Conservation (phyloP, 2,888 invertebrate genomes). For the Watsonalla binaria region DNA sequence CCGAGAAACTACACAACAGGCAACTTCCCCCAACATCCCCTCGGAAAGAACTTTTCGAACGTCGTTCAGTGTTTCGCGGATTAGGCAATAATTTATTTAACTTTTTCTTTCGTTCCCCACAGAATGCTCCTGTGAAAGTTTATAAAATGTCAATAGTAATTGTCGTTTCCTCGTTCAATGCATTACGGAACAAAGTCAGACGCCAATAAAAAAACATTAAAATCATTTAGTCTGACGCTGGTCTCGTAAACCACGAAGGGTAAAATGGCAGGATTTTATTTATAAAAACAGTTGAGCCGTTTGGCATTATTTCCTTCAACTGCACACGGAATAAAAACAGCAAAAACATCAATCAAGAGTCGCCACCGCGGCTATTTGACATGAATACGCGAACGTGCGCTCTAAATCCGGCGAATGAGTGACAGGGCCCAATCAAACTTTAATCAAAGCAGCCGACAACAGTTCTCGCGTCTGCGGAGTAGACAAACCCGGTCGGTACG, state of each 20-base stretch:
- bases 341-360: conserved; percentile 19
- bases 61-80: conserved; percentile 42
- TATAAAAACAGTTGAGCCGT: neutral
- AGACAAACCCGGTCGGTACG: conserved; percentile 46
- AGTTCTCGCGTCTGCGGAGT: conserved; percentile 48
- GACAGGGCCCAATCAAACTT: conserved; percentile 71
- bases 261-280: neutral
- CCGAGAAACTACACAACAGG: conserved; percentile 36
- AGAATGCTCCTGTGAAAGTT: conserved; percentile 10
- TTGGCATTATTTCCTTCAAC: conserved; percentile 1
- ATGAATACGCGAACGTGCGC: conserved; percentile 37
- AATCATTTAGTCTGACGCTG: neutral
- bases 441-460: conserved; percentile 69
- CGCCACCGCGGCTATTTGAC: conserved; percentile 33
- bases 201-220: neutral
- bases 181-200: neutral
- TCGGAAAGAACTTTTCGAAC: conserved; percentile 38
- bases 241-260: neutral
- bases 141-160: neutral
- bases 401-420: conserved; percentile 47
- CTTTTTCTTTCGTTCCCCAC: conserved; percentile 21
- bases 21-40: conserved; percentile 30
- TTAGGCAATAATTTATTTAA: conserved; percentile 60
- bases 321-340: conserved; percentile 2
- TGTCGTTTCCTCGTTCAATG: neutral